phyloP scores from a whole-genome alignment of 1,140 invertebrate species.

The Drosophila sproati region DNA sequence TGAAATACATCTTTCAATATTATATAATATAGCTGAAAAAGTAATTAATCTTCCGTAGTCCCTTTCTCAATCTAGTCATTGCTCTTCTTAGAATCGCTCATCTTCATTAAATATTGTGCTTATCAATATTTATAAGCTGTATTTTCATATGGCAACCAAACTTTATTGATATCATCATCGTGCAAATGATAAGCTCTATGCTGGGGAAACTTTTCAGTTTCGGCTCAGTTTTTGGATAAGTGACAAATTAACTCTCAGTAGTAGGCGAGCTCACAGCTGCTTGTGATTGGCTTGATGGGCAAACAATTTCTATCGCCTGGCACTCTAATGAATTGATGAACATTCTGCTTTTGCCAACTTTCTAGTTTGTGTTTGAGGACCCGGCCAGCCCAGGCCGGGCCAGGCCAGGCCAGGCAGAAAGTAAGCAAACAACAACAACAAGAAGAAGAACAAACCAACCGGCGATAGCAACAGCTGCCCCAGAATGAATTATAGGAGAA shows the following conservation, averaged over 20 bases:
- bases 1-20: too few species aligned
- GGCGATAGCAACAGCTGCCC: constrained; percentile 42
- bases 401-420: background rate
- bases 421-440: background rate
- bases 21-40: too few species aligned
- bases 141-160: background rate
- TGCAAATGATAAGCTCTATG: constrained; percentile 2
- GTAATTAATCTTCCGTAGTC: too few species aligned
- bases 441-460: background rate
- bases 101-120: too few species aligned
- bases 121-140: too few species aligned
- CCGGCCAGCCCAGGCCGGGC: background rate
- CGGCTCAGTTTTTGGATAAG: constrained; percentile 9
- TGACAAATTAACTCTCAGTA: constrained; percentile 46
- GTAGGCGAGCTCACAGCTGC: constrained; percentile 25
- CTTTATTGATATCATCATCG: constrained; percentile 1
- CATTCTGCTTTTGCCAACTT: constrained; percentile 42
- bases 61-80: too few species aligned
- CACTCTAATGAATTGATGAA: constrained; percentile 55
- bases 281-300: constrained; percentile 43
- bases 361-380: constrained; percentile 8
- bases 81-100: too few species aligned
- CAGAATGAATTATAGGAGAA: constrained; percentile 41
- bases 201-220: constrained; percentile 17
- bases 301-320: constrained; percentile 49